Percentiles rank a stretch among this genome's conserved stretches.
phyloP scores from a whole-genome alignment of 2,797 vertebrate genomes.

The Etheostoma nigrum region DNA sequence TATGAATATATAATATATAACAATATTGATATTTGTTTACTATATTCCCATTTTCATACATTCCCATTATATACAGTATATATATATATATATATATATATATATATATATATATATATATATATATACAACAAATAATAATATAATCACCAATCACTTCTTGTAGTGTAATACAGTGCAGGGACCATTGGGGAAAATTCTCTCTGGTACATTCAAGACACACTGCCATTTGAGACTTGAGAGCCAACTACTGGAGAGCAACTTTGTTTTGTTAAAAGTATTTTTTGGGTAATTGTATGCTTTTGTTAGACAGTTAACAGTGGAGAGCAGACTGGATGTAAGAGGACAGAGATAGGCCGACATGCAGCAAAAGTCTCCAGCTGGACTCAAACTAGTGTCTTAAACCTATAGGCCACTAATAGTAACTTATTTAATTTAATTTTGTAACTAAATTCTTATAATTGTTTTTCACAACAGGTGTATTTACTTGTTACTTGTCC shows the following conservation, averaged over 20 bases:
- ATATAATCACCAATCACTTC: too few relatives aligned
- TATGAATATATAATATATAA: too few relatives aligned
- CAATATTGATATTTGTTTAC: too few relatives aligned
- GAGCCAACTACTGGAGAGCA: background rate
- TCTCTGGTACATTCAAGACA: slow-evolving; percentile 6
- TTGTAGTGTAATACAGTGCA: background rate
- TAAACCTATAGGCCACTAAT: background rate
- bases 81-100: too few relatives aligned
- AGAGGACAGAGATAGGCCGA: background rate
- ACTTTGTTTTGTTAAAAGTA: background rate
- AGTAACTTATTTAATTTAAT: background rate
- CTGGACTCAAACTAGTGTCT: background rate
- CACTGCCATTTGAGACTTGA: background rate
- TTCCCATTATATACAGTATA: too few relatives aligned
- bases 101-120: too few relatives aligned
- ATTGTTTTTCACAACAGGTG: background rate
- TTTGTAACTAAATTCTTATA: background rate
- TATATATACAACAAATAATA: too few relatives aligned
- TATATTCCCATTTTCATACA: too few relatives aligned
- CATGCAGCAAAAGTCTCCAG: background rate
- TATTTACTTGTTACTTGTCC: background rate
- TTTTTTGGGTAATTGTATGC: background rate
- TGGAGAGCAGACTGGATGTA: background rate
- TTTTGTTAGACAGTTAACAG: background rate
- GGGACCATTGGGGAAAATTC: background rate